Base-by-base conservation (phyloP, 64 coral and sea anemone species). In the Platygyra sinensis region DNA sequence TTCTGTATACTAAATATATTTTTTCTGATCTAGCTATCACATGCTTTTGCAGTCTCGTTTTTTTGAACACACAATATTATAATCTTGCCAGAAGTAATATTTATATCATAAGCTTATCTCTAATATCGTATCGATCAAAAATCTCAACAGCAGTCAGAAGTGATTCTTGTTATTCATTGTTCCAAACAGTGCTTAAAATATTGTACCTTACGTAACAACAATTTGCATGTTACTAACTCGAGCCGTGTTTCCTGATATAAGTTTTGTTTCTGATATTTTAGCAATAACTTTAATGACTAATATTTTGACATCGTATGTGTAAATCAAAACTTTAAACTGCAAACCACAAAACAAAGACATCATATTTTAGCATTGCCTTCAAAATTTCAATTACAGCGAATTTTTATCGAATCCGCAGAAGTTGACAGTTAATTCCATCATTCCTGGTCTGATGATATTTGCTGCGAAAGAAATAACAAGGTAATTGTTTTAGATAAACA, bases 111-210 rank as follows among this genome's bases (percentile, higher is more conserved):
- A 79, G 77, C 39, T 50, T 55, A n/a, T 28, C 39, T 24, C 24
- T 28, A 12, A 60, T 57, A 8, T 59, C 52, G 77, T 27, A 28
- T 79, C 10, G 52, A 57, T 79, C 14, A 60, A 50, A 79, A 79
- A 79, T 79, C 73, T 39, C 77, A n/a, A 27, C 77, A 28, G 50
- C 22, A 55, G 50, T 57, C 49, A 79, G 20, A 55, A 79, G 74
- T 49, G 74, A 77, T 22, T 77, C 22, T 69, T 69, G 20, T 69
- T 25, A 25, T 69, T 69, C 8, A 25, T 4, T 25, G 7, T 27
- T n/a, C 10, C 1, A 69, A 69, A 25, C 25, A 25, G 10, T 69
- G 4, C 22, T 22, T 24, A 27, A 65, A 65, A 18, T 25, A n/a
- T 69, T 24, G 20, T 0, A 69, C 25, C 22, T 25, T n/a, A 69